These are phyloP conservation scores for Parnassius orleans DNA, from an alignment of 2,888 invertebrate species.

Conservation along the genomic window DNA sequence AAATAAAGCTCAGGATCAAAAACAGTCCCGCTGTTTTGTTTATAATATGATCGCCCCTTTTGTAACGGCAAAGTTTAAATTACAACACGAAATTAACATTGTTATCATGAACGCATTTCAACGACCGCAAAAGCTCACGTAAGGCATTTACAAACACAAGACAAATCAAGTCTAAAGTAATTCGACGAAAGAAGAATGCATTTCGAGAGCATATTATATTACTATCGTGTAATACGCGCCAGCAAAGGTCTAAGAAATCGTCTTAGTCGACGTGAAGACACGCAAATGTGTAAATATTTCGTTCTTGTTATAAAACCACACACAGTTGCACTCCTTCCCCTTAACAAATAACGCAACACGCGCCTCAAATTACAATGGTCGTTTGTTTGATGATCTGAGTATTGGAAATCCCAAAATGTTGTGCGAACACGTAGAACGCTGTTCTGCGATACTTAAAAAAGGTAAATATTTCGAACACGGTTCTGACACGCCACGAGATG, in stretches of 20 bases:
- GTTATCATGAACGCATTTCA: too few species aligned
- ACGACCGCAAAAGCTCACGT: too few species aligned
- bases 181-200: neutral
- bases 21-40: too few species aligned
- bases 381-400: neutral
- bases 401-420: slow-evolving; percentile 22
- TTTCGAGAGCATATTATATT: neutral
- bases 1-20: too few species aligned
- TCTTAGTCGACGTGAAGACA: slow-evolving; percentile 3
- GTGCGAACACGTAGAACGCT: slow-evolving; percentile 31
- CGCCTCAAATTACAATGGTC: slow-evolving; percentile 15
- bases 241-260: neutral
- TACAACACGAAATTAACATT: too few species aligned
- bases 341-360: slow-evolving; percentile 12
- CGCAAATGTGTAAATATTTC: neutral
- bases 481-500: slow-evolving; percentile 37
- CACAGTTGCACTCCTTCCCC: neutral
- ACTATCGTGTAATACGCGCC: neutral
- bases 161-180: neutral
- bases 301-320: neutral
- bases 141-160: too few species aligned
- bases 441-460: slow-evolving; percentile 34
- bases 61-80: neutral
- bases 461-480: slow-evolving; percentile 37
- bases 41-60: too few species aligned